Evolutionary conservation across 2,888 invertebrate species (phyloP), one percentile per base, ranked within the genome.

Genomic region (Coleophora deauratella): DNA sequence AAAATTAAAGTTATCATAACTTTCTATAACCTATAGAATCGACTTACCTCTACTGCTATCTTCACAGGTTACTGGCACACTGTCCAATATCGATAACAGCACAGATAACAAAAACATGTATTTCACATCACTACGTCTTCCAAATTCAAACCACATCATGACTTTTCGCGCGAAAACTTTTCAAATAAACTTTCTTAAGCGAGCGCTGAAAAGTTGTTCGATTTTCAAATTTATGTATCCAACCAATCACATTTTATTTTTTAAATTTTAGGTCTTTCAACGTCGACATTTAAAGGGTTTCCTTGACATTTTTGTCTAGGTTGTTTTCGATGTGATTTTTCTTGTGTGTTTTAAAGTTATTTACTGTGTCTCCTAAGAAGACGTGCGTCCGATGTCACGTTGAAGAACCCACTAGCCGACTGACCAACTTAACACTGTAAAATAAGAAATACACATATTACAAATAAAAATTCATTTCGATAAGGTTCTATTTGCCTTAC

Each of bases 381-480:
- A 65, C 85, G 77, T 72, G 68, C 66, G 60, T 50, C 44, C 62
- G 47, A 42, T 57, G 58, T 60, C 60, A 62, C 71, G 54, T 57
- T 54, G 45, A 51, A 52, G 64, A 82, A 72, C 84, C 85, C 71
- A 85, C 85, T 85, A 80, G 72, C 85, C 80, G 74, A 85, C 66
- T 85, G 85, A 85, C 85, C 85, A 82, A 85, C 82, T 84, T 78
- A 63, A 69, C 65, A 62, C 67, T 71, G 78, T 82, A 74, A 84
- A 84, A 82, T 82, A 84, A 82, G 84, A 84, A 84, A 76, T 77
- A 82, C 72, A 82, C 77, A 84, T 81, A 81, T 79, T 78, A 77
- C 77, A 49, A 54, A 44, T 46, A 36, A 12, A 10, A 34, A 14
- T 41, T 67, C 52, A 67, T 50, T 60, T 35, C 33, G 64, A 71